Conservation (phyloP, 2,113 vertebrate species). For the Aegotheles bennettii region DNA sequence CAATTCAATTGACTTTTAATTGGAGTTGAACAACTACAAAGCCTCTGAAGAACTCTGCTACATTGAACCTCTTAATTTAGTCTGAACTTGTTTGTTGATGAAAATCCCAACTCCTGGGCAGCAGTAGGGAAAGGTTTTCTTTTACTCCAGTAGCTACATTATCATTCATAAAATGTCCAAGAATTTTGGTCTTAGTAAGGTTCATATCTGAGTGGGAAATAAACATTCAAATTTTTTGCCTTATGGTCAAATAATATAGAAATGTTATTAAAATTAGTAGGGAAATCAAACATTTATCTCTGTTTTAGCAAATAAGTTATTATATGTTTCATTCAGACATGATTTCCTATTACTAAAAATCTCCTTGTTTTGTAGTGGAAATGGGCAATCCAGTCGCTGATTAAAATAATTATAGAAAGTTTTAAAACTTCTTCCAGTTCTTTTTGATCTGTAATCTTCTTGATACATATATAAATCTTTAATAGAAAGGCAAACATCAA, state of each 20-base stretch:
- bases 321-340: background rate
- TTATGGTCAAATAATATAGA: background rate
- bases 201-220: background rate
- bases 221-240: background rate
- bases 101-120: background rate
- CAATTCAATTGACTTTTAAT: slow-evolving; percentile 41
- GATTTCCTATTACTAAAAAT: background rate
- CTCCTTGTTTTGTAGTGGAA: background rate
- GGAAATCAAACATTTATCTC: background rate
- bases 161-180: background rate
- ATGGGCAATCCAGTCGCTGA: background rate
- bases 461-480: background rate
- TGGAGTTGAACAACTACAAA: slow-evolving; percentile 14
- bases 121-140: background rate
- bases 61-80: slow-evolving; percentile 22
- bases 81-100: slow-evolving; percentile 13
- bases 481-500: background rate
- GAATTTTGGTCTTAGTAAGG: background rate
- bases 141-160: background rate
- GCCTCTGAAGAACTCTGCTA: slow-evolving; percentile 37
- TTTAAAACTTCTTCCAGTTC: background rate
- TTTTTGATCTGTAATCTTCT: background rate
- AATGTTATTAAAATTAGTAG: background rate
- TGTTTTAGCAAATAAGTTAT: background rate
- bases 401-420: background rate